Base-by-base conservation (phyloP, 2,888 invertebrate species). In the Buathra laborator region DNA sequence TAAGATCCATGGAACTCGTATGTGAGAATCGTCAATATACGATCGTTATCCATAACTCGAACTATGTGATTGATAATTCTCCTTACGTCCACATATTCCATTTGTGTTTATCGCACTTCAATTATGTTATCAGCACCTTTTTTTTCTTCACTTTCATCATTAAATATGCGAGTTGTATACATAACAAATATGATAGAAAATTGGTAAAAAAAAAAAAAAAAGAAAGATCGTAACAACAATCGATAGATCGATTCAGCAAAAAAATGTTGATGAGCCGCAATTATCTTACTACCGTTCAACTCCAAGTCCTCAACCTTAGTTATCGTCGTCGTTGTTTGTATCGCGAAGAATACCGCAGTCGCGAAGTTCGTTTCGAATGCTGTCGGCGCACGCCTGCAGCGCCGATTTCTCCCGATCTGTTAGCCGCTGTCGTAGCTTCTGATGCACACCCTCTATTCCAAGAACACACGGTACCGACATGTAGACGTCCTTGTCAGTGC, bases 401-500 rank as follows among this genome's bases (percentile, higher is more conserved):
- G 88, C 89, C 51, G 86, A 85, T 87, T 92, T 93, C 86, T 92
- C 92, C 59, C 87, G 85, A 53, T 94, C 94, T 53, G 92, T 94
- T 76, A 95, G 91, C 79, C 93, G 93, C 91, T 95, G 95, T 86
- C 94, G 93, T 72, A 95, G 94, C 68, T 94, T 93, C 89, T 94
- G 94, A 79, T 94, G 94, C 70, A 95, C 94, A 77, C 94, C 94
- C 79, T 92, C 92, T 78, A 92, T 92, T 67, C 94, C 94, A 81
- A 95, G 88, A 80, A 95, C 94, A 88, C 95, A 95, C 4, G 96
- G 96, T 78, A 96, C 92, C 70, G 95, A 95, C 91, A 96, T 93
- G 92, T 94, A 96, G 76, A 96, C 95, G 86, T 96, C 96, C 89
- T 95, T 94, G 85, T 94, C 94, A 82, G 95, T 95, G 59, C 95